Conservation (phyloP, 2,797 vertebrate genomes). For the Dryobates pubescens region DNA sequence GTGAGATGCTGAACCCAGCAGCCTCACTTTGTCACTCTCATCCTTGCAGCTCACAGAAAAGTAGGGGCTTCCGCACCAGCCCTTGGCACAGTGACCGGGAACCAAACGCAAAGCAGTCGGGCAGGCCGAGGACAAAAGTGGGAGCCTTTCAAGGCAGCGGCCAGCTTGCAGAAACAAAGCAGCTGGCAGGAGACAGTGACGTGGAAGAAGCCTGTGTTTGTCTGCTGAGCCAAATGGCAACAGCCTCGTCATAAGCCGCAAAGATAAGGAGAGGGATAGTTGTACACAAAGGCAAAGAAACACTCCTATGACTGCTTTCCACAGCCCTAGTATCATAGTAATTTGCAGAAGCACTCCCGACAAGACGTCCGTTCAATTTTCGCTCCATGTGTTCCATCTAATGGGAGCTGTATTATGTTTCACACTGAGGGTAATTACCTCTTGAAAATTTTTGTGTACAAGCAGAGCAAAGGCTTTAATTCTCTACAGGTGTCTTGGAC, state of each 20-base stretch:
- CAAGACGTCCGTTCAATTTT: slow-evolving; percentile 68
- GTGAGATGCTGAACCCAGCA: slow-evolving; percentile 63
- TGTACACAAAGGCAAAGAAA: slow-evolving; percentile 24
- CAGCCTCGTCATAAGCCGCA: slow-evolving; percentile 23
- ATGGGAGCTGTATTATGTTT: slow-evolving; percentile 71
- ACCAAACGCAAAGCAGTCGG: background rate
- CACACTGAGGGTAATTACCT: slow-evolving; percentile 72
- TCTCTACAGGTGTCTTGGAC: slow-evolving; percentile 79
- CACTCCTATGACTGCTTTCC: slow-evolving; percentile 24
- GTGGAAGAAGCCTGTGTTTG: slow-evolving; percentile 26
- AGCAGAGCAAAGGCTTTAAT: slow-evolving; percentile 69
- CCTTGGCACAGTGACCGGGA: slow-evolving; percentile 45
- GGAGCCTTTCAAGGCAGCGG: slow-evolving; percentile 62
- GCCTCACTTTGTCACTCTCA: slow-evolving; percentile 67
- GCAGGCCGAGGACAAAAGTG: slow-evolving; percentile 42
- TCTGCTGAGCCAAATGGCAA: background rate
- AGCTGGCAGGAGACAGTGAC: slow-evolving; percentile 47
- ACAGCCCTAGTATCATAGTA: slow-evolving; percentile 64
- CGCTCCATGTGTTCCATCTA: slow-evolving; percentile 64
- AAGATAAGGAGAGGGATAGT: slow-evolving; percentile 9
- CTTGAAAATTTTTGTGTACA: slow-evolving; percentile 72
- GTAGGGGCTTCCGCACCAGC: slow-evolving; percentile 47
- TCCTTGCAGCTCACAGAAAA: slow-evolving; percentile 54
- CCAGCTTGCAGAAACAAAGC: slow-evolving; percentile 52
- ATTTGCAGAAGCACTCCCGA: slow-evolving; percentile 43